Evolutionary conservation across 2,113 vertebrate genomes (phyloP).

Genomic region (Trogon surrucura): DNA sequence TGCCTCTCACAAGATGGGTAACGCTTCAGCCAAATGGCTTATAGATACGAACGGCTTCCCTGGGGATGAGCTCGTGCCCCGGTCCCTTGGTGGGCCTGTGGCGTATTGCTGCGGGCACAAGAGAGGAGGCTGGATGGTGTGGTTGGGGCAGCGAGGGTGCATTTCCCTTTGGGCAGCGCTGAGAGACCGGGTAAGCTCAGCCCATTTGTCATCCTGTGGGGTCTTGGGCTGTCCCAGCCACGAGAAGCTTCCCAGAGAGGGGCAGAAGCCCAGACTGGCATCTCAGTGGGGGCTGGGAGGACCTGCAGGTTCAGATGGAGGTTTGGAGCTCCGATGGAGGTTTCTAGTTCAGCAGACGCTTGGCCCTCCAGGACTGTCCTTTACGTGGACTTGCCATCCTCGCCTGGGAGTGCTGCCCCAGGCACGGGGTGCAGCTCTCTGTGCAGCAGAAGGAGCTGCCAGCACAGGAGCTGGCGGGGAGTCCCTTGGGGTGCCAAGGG

Average conservation of each 20-base stretch:
- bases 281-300: not conserved
- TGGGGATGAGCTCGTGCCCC: too few species aligned
- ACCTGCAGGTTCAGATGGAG: not conserved
- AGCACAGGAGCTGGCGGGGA: rapidly evolving
- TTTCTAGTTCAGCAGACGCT: not conserved
- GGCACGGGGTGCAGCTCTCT: not conserved
- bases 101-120: not conserved
- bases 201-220: not conserved
- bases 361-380: not conserved
- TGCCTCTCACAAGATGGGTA: not conserved
- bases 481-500: not conserved
- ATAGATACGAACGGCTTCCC: not conserved
- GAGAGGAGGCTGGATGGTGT: not conserved
- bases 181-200: not conserved
- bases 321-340: not conserved
- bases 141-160: not conserved
- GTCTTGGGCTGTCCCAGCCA: not conserved
- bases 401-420: rapidly evolving
- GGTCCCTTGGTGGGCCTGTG: not conserved
- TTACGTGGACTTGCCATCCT: not conserved
- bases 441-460: not conserved
- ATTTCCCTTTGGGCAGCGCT: not conserved
- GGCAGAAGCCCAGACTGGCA: not conserved
- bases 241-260: not conserved
- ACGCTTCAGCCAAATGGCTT: not conserved